phyloP scores from a whole-genome alignment of 2,113 vertebrate genomes.

The Nansenia antarctica region DNA sequence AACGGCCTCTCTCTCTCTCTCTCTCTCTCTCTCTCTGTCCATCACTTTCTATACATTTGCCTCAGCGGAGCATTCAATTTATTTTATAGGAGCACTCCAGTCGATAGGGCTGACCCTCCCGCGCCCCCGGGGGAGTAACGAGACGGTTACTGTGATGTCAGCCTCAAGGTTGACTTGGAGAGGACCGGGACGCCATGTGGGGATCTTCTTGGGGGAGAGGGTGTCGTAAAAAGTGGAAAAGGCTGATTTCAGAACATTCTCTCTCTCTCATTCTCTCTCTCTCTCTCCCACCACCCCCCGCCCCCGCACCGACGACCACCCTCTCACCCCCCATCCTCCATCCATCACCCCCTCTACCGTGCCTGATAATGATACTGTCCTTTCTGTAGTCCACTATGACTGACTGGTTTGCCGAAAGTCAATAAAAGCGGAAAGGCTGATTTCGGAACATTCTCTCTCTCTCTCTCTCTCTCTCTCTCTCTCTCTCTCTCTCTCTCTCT shows the following conservation, averaged over 20 bases:
- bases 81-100: conserved; percentile 74
- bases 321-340: no score
- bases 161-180: conserved; percentile 49
- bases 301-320: no score
- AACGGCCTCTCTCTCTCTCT: no score
- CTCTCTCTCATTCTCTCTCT: conserved; percentile 47
- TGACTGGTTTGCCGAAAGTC: conserved; percentile 47
- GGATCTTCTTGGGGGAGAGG: conserved; percentile 50
- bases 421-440: no score
- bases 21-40: conserved; percentile 71
- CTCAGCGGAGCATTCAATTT: conserved; percentile 72
- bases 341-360: conserved; percentile 14
- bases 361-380: conserved; percentile 33
- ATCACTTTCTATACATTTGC: conserved; percentile 72
- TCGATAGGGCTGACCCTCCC: conserved; percentile 69
- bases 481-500: no score
- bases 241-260: conserved; percentile 39
- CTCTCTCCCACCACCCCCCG: no score
- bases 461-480: no score
- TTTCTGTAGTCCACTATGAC: conserved; percentile 41
- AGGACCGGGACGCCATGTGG: conserved; percentile 42
- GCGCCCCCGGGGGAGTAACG: conserved; percentile 65
- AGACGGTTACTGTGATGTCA: conserved; percentile 64
- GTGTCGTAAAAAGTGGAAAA: conserved; percentile 25
- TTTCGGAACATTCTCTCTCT: no score